Base-by-base conservation (phyloP, 2,888 invertebrate species). In the Argyra leucocephala region DNA sequence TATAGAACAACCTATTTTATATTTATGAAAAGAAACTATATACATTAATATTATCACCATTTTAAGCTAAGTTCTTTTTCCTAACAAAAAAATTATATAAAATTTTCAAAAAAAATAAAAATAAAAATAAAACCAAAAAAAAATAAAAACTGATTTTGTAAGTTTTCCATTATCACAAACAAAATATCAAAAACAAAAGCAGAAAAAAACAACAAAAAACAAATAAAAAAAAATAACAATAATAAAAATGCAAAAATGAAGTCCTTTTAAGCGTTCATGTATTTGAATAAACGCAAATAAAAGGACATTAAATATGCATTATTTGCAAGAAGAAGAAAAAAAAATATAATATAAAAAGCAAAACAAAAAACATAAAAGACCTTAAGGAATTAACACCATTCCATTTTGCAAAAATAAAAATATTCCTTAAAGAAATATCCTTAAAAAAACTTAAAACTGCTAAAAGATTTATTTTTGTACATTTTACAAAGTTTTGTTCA, bases 231-330 rank as follows among this genome's bases (percentile, higher is more conserved):
- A 31, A n/a, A n/a, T n/a, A n/a, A n/a, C n/a, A n/a, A n/a, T n/a
- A n/a, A n/a, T n/a, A 7, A 31, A 31, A 31, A 31, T 31, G 31
- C 31, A 31, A 31, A 31, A 31, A 7, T 7, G 31, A 31, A 48
- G 48, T 48, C 18, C 18, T 48, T 48, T 48, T 18, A 48, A 48
- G 77, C 78, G 79, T 79, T 78, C 79, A 76, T 78, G 79, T 78
- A 79, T 75, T 77, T 76, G 75, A 78, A 79, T 74, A 64, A 70
- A 70, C 69, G 70, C 70, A 70, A 70, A 70, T 70, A 69, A 70
- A 70, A 68, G 68, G 69, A 69, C 71, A 71, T 71, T 70, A 71
- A 71, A 71, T 71, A 71, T 71, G 69, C 71, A 70, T 70, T n/a
- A n/a, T n/a, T 70, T 70, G 67, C 67, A 70, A 66, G 69, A 63